Percentiles rank a stretch among this genome's conserved stretches.
Conservation (phyloP, 2,888 invertebrate species). For the Lasioglossum oenotherae region DNA sequence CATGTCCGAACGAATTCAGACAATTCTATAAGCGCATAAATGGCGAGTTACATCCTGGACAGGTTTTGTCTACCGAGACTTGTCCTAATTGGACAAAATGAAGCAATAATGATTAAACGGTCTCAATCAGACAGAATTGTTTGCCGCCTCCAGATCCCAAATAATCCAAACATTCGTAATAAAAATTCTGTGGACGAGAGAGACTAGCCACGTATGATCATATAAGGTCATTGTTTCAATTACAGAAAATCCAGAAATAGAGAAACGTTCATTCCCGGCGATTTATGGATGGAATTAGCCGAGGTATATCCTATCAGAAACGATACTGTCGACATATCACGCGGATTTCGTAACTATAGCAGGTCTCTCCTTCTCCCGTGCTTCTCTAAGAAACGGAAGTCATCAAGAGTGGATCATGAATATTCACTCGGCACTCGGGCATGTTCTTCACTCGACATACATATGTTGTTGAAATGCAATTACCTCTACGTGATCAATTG, state of each 20-base stretch:
- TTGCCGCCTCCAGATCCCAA: neutral
- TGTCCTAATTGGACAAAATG: neutral
- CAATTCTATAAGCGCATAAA: neutral
- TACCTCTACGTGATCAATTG: slow-evolving; percentile 17
- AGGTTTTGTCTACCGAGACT: no score
- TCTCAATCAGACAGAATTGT: neutral
- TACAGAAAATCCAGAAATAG: neutral
- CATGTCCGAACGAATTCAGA: neutral
- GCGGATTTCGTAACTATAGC: slow-evolving; percentile 46
- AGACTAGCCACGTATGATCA: neutral
- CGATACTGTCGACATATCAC: slow-evolving; percentile 52
- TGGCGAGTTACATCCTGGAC: neutral
- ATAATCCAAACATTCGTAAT: neutral
- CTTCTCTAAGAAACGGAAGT: slow-evolving; percentile 22
- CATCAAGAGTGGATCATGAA: slow-evolving; percentile 25
- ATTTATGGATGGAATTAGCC: neutral
- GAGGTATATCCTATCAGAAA: neutral
- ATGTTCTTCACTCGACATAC: slow-evolving; percentile 1
- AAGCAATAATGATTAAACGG: neutral
- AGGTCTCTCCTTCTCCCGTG: slow-evolving; percentile 17
- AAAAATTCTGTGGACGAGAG: neutral
- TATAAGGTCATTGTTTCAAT: neutral
- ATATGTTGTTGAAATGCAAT: slow-evolving; percentile 1
- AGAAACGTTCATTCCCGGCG: neutral
- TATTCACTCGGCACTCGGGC: slow-evolving; percentile 25